A percentile compares a stretch with the other conserved stretches of the same genome.
phyloP scores from a whole-genome alignment of 2,888 invertebrate genomes.

The Euspilapteryx auroguttella region DNA sequence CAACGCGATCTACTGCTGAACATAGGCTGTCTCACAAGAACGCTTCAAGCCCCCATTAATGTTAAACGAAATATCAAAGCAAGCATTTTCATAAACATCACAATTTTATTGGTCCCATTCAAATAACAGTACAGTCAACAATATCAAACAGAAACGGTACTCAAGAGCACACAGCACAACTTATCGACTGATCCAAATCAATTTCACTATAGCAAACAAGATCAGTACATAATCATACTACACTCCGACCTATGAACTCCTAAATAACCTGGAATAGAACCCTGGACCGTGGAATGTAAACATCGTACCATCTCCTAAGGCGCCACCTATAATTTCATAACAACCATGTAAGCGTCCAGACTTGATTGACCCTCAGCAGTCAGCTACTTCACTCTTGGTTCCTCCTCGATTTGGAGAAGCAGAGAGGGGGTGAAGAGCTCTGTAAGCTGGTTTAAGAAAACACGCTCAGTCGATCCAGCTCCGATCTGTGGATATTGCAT shows the following conservation, averaged over 20 bases:
- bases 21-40: too few species aligned
- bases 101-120: too few species aligned
- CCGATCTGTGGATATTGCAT: slow-evolving; percentile 53
- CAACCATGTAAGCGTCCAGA: slow-evolving; percentile 38
- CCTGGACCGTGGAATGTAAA: slow-evolving; percentile 49
- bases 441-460: slow-evolving; percentile 19
- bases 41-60: too few species aligned
- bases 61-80: too few species aligned
- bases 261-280: slow-evolving; percentile 42
- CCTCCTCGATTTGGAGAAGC: slow-evolving; percentile 1
- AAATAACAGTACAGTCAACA: too few species aligned
- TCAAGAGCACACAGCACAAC: too few species aligned
- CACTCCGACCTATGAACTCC: slow-evolving; percentile 39
- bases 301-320: slow-evolving; percentile 49
- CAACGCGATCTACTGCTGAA: too few species aligned
- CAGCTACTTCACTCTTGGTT: slow-evolving; percentile 5
- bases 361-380: slow-evolving; percentile 14
- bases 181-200: slow-evolving; percentile 30
- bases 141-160: too few species aligned
- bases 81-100: too few species aligned
- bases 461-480: slow-evolving; percentile 50
- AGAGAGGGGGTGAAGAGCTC: slow-evolving; percentile 12
- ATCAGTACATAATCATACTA: slow-evolving; percentile 39
- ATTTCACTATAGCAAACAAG: slow-evolving; percentile 40
- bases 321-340: slow-evolving; percentile 60